These are phyloP conservation scores for Strigamia crassipes DNA, from an alignment of 2,888 invertebrate genomes.

Conservation along the genomic window DNA sequence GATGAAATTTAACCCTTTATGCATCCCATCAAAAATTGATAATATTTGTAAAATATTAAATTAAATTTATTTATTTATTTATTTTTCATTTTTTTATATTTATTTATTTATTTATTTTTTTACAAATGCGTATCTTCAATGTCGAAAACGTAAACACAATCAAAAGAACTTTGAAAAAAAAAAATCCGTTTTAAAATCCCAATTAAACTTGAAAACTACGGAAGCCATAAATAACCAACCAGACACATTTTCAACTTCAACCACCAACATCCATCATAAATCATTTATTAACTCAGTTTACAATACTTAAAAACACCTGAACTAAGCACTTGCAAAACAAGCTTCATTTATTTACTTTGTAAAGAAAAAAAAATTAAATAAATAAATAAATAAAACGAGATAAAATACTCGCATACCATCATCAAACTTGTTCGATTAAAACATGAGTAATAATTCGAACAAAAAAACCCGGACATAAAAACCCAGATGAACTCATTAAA, in stretches of 20 bases:
- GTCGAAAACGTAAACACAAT: neutral
- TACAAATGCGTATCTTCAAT: no score
- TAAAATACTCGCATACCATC: neutral
- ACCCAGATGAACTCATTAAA: neutral
- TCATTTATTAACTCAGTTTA: neutral
- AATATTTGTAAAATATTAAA: neutral
- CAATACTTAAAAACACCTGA: neutral
- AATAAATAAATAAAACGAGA: neutral
- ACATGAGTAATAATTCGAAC: neutral
- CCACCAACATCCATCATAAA: neutral
- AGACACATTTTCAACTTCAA: neutral
- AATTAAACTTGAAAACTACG: constrained; percentile 40
- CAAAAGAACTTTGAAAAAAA: neutral
- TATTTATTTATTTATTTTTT: no score
- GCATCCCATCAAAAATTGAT: neutral
- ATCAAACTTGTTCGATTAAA: neutral
- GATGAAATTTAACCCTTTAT: constrained; percentile 38
- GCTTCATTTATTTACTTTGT: neutral
- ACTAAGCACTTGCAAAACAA: neutral
- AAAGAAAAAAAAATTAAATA: neutral
- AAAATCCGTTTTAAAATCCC: neutral
- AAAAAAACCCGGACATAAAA: neutral
- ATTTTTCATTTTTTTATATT: no score
- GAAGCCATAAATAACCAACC: constrained; percentile 27
- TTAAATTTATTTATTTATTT: neutral